Base-by-base conservation (phyloP, 2,797 vertebrate species). In the Melanotaenia boesemani region DNA sequence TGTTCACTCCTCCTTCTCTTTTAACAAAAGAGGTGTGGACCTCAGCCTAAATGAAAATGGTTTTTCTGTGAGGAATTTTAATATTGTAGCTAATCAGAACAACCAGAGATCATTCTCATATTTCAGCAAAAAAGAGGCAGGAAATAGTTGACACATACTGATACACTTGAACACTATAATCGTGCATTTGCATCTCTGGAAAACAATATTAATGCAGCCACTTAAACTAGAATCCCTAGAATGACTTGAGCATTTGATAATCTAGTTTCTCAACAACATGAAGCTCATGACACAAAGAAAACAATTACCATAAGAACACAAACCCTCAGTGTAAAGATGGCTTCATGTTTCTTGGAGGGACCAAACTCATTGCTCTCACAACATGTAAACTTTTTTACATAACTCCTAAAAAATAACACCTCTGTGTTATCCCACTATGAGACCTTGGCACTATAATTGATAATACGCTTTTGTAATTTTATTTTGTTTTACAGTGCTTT, bases 41-140 rank as follows among this genome's bases (percentile, higher is more conserved):
- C 77, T 68, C 50, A 61, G 76, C 73, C 83, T 80, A 78, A 77
- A 34, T 30, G 12, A 56, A 75, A 85, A 72, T 41, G 57, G 56
- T 63, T 34, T 59, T 37, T 48, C 68, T 76, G 75, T 66, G 16
- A 13, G 13, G 55, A 41, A 55, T 70, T 1, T 13, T 63, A 20
- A 24, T 57, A 12, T 39, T 70, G 39, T 44, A 26, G 32, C 15
- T 70, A 54, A 54, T 4, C 11, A 12, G 11, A 54, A 9, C 22
- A 10, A 26, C 9, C 16, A 48, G 11, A 41, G 10, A 41, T 30
- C 28, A 30, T 30, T 30, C 28, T 30, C 28, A 30, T 30, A 30
- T 30, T 30, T 30, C 30, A 30, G 28, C 28, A 30, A 30, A 30
- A 30, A 30, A 30, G 8, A 10, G 34, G 9, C 34, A 36, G 9